phyloP scores from a whole-genome alignment of 2,888 invertebrate species.

The Vanessa cardui region DNA sequence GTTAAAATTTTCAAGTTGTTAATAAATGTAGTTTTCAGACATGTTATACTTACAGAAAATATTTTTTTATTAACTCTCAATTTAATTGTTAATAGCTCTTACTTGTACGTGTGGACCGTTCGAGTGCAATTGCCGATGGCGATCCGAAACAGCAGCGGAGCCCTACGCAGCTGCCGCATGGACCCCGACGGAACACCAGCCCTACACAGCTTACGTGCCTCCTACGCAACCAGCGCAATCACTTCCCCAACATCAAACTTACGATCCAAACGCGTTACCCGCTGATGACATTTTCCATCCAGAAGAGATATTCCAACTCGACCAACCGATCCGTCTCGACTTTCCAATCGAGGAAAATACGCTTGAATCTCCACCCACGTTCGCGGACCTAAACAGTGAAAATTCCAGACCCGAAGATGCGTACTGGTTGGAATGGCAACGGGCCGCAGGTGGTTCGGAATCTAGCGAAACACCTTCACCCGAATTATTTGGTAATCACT shows the following conservation, averaged over 20 bases:
- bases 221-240: conserved; percentile 57
- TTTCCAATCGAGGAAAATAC: conserved; percentile 79
- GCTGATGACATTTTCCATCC: conserved; percentile 88
- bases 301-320: conserved; percentile 89
- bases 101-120: conserved; percentile 89
- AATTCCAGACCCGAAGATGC: conserved; percentile 85
- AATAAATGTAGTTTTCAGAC: no score
- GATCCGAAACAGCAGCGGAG: conserved; percentile 61
- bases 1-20: no score
- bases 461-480: conserved; percentile 83
- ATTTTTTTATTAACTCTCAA: conserved; percentile 3
- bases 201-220: conserved; percentile 62
- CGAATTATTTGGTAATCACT: conserved; percentile 72
- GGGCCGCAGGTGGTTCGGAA: conserved; percentile 71
- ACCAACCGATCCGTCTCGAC: conserved; percentile 87
- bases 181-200: conserved; percentile 62
- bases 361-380: conserved; percentile 85
- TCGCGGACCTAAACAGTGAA: conserved; percentile 88
- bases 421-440: conserved; percentile 84
- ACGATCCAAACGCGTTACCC: conserved; percentile 84
- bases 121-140: conserved; percentile 86
- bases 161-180: conserved; percentile 64
- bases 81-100: conserved; percentile 73
- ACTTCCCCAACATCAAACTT: conserved; percentile 69
- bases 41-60: no score